A percentile compares a stretch with the other conserved stretches of the same genome.
Conservation (phyloP, 2,888 invertebrate genomes). For the Phlogophora meticulosa region DNA sequence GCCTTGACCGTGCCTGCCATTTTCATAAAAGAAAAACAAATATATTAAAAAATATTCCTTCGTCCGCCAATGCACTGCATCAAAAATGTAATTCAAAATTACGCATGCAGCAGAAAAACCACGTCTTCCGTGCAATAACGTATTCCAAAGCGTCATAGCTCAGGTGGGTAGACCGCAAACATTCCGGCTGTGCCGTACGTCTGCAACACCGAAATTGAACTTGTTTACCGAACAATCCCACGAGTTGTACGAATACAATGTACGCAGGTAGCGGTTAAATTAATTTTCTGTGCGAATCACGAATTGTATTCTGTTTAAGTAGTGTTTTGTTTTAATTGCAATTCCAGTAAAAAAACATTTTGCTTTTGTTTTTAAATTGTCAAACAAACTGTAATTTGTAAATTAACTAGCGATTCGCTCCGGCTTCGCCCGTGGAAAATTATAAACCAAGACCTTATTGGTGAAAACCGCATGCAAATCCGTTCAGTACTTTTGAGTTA, state of each 20-base stretch:
- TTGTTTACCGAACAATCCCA: constrained; percentile 65
- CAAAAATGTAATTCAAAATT: constrained; percentile 23
- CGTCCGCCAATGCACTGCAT: too few species aligned
- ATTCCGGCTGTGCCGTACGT: constrained; percentile 52
- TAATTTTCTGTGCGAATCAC: constrained; percentile 52
- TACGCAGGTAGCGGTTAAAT: constrained; percentile 54
- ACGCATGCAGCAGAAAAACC: constrained; percentile 47
- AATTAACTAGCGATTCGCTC: too few species aligned
- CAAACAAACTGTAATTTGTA: too few species aligned
- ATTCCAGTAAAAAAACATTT: constrained; percentile 1
- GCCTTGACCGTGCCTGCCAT: too few species aligned
- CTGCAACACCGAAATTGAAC: constrained; percentile 64
- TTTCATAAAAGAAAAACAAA: too few species aligned
- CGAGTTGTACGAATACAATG: constrained; percentile 58
- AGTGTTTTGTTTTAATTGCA: constrained; percentile 48
- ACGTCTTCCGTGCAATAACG: constrained; percentile 57
- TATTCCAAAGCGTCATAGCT: constrained; percentile 56
- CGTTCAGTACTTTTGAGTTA: too few species aligned
- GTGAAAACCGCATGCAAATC: too few species aligned
- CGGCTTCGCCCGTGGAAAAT: too few species aligned
- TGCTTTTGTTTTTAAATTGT: not conserved
- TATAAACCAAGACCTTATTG: too few species aligned
- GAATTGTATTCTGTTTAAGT: constrained; percentile 46
- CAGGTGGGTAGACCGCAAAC: constrained; percentile 65
- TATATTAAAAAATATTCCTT: too few species aligned